phyloP scores from a whole-genome alignment of 2,888 invertebrate species.

The Drosophila siamana region DNA sequence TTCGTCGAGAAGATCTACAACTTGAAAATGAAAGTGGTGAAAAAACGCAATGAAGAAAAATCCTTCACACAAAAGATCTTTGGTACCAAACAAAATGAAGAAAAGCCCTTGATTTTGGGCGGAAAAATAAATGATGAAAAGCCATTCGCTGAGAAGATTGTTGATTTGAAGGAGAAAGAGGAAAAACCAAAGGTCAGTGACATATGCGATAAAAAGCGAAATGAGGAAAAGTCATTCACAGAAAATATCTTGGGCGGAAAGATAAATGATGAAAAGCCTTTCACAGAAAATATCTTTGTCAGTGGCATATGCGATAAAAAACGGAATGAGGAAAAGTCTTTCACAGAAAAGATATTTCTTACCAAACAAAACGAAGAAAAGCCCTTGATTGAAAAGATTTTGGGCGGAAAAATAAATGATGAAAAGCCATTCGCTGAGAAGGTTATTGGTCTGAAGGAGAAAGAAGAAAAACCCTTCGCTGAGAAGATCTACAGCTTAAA shows the following conservation, averaged over 20 bases:
- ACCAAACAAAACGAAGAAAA: background rate
- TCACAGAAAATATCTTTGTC: background rate
- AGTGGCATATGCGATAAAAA: background rate
- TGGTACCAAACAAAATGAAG: background rate
- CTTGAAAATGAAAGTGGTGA: no score
- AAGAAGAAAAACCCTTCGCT: slow-evolving; percentile 8
- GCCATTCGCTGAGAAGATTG: background rate
- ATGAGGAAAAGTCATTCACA: background rate
- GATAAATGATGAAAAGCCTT: background rate
- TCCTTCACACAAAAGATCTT: background rate
- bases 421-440: background rate
- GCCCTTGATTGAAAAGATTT: background rate
- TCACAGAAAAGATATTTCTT: background rate
- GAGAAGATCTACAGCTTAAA: no score
- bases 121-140: background rate
- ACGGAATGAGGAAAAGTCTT: background rate
- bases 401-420: background rate
- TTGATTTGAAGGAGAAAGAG: background rate
- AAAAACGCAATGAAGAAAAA: slow-evolving; percentile 14
- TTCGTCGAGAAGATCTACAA: no score
- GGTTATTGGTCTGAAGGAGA: no score
- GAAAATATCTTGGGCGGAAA: background rate
- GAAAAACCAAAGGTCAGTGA: background rate
- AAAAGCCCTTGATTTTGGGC: background rate
- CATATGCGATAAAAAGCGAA: background rate